phyloP scores from a whole-genome alignment of 2,797 vertebrate species.

The Pteropus rufus region DNA sequence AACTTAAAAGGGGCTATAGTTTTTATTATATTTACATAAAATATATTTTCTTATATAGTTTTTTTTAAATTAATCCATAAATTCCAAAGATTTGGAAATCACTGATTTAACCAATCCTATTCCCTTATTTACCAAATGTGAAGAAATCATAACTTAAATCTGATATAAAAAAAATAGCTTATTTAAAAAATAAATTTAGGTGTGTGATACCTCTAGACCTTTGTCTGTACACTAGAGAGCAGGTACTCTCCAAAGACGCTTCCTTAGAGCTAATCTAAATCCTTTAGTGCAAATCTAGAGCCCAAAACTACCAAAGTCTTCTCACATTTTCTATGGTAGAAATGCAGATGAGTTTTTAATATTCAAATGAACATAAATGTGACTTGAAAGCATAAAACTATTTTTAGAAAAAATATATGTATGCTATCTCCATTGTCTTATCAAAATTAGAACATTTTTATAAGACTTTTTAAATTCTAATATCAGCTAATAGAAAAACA shows the following conservation, averaged over 20 bases:
- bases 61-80: background rate
- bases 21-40: background rate
- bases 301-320: background rate
- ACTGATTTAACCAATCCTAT: background rate
- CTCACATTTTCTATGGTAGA: background rate
- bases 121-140: background rate
- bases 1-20: background rate
- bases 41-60: background rate
- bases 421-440: background rate
- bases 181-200: background rate
- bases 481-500: background rate
- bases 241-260: background rate
- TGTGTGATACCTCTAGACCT: background rate
- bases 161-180: background rate
- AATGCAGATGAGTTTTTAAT: background rate
- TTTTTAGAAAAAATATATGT: background rate
- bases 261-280: background rate
- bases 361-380: background rate
- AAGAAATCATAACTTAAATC: background rate
- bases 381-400: background rate
- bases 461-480: background rate
- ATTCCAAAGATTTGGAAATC: slow-evolving; percentile 23
- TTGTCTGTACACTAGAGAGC: background rate
- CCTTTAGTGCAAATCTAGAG: background rate
- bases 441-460: background rate